phyloP scores from a whole-genome alignment of 2,113 vertebrate species.

The Ranitomeya imitator region DNA sequence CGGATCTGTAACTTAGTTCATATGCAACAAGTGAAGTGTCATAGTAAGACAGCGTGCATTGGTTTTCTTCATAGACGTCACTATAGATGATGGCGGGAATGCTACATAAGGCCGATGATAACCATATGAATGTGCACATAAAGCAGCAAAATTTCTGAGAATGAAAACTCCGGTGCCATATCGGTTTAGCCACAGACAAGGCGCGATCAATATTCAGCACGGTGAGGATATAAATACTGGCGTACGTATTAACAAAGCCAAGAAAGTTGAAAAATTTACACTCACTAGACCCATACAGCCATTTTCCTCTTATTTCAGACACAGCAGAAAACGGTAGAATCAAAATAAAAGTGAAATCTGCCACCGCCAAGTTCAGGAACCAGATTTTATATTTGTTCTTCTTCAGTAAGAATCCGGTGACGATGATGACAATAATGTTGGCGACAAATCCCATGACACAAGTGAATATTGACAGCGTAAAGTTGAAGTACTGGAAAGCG shows the following conservation, averaged over 20 bases:
- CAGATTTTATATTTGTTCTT: constrained; percentile 24
- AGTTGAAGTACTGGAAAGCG: neutral
- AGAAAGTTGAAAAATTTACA: constrained; percentile 15
- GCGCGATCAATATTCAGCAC: constrained; percentile 21
- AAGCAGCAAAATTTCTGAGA: neutral
- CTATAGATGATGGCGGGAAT: neutral
- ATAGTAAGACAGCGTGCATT: neutral
- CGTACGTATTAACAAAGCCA: constrained; percentile 21
- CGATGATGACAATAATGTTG: neutral
- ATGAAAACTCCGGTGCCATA: constrained; percentile 28
- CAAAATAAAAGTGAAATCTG: constrained; percentile 13
- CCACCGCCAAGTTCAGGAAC: constrained; percentile 40
- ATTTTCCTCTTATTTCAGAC: neutral
- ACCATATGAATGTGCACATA: constrained; percentile 5
- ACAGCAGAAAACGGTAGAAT: neutral
- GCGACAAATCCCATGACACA: constrained; percentile 3
- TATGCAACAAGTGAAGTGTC: too few relatives aligned
- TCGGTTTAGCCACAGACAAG: constrained; percentile 23
- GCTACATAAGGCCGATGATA: neutral
- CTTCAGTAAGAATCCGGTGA: constrained; percentile 10
- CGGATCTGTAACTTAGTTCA: too few relatives aligned
- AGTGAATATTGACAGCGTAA: constrained; percentile 2
- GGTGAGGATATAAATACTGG: constrained; percentile 28
- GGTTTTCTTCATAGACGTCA: neutral
- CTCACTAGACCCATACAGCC: neutral